Evolutionary conservation across 2,888 invertebrate genomes (phyloP), one percentile per base, ranked within the genome.

Genomic region (Drymonia ruficornis): DNA sequence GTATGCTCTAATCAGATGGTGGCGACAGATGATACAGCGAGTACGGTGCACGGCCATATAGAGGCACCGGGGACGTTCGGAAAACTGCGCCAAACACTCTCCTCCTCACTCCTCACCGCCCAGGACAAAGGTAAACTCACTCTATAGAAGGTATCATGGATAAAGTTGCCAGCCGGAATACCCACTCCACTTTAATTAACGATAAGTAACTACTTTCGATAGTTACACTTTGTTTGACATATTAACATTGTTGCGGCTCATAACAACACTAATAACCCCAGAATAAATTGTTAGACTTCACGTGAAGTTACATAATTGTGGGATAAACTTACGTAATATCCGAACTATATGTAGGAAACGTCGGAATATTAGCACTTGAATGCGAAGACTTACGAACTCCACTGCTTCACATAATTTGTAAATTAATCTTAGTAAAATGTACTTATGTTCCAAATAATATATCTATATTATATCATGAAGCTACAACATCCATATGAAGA

Each of bases 21-120:
- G 93, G 95, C 96, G 80, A 95, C 96, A 68, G 97, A 96, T 81
- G 96, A 96, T 69, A 94, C 94, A 67, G 86, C 94, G 59, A 94
- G 94, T 76, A 85, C 91, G 47, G 93, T 95, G 68, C 76, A 92
- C 36, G 93, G 95, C 15, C 95, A 95, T 59, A 89, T 94, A 72
- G 93, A 95, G 56, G 92, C 95, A 54, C 94, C 95, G 46, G 96
- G 96, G 58, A 96, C 97, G 55, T 96, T 97, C 83, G 97, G 96
- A 75, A 97, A 97, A 90, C 93, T 97, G 73, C 95, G 96, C 68
- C 97, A 97, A 87, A 96, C 96, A 45, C 93, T 96, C 61, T 96
- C 96, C 56, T 96, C 96, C 34, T 96, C 96, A 56, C 91, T 97
- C 49, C 95, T 97, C 84, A 96, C 95, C 53, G 97, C 96, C 62